Conservation (phyloP, 2,888 invertebrate genomes). For the Pollenia amentaria region DNA sequence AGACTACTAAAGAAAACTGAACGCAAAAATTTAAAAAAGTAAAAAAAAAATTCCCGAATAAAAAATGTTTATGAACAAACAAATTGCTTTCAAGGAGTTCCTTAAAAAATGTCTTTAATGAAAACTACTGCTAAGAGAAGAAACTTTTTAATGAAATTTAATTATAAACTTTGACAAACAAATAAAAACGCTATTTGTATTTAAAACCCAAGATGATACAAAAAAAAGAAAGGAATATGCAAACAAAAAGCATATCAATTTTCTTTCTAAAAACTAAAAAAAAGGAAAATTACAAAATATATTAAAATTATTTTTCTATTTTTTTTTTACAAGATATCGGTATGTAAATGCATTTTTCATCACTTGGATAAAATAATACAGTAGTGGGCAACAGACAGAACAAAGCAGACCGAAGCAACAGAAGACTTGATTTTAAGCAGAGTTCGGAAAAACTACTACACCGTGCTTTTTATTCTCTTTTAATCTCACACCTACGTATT, state of each 20-base stretch:
- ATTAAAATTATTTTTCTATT: slow-evolving; percentile 43
- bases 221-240: slow-evolving; percentile 9
- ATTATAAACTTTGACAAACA: slow-evolving; percentile 74
- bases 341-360: slow-evolving; percentile 25
- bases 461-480: too few relatives aligned
- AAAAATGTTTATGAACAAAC: slow-evolving; percentile 62
- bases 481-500: too few relatives aligned
- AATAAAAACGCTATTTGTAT: slow-evolving; percentile 71
- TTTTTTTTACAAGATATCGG: slow-evolving; percentile 15
- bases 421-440: too few relatives aligned
- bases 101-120: neutral
- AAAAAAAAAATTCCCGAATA: neutral
- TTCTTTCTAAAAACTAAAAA: slow-evolving; percentile 1
- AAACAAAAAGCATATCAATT: slow-evolving; percentile 45
- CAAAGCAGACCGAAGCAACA: too few relatives aligned
- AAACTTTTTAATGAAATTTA: slow-evolving; percentile 74
- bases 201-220: slow-evolving; percentile 53
- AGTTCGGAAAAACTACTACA: too few relatives aligned
- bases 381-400: too few relatives aligned
- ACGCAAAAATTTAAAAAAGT: slow-evolving; percentile 9
- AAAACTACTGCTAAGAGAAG: slow-evolving; percentile 39
- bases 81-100: slow-evolving; percentile 67
- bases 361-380: neutral
- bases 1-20: slow-evolving; percentile 43
- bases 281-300: neutral